A percentile compares a stretch with the other conserved stretches of the same genome.
These are phyloP conservation scores for Morpho achilles DNA, from an alignment of 2,888 invertebrate species.

Conservation along the genomic window DNA sequence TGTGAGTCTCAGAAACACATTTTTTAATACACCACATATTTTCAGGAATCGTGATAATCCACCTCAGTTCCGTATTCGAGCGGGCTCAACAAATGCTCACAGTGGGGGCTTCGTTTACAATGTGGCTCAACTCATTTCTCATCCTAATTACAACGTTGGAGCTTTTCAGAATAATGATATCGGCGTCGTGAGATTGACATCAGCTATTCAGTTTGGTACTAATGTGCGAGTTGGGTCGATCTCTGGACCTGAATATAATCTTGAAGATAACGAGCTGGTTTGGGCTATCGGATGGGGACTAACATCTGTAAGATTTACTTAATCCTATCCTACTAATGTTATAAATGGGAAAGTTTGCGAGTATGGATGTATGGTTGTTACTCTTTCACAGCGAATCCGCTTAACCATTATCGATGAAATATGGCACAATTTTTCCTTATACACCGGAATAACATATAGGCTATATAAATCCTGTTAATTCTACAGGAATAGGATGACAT, in stretches of 20 bases:
- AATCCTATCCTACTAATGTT: no score
- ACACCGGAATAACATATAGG: no score
- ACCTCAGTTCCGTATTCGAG: not conserved
- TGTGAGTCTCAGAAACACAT: no score
- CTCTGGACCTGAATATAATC: not conserved
- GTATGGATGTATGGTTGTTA: no score
- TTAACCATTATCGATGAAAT: no score
- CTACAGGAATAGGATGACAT: no score
- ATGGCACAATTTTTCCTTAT: no score
- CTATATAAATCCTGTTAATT: no score
- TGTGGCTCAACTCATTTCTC: not conserved
- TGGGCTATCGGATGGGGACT: not conserved
- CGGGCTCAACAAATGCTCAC: slow-evolving; percentile 2
- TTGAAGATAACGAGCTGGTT: slow-evolving; percentile 3
- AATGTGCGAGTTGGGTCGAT: slow-evolving; percentile 1
- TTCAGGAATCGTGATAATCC: no score
- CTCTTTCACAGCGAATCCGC: no score
- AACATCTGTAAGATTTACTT: not conserved
- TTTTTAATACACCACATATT: no score
- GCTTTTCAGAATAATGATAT: slow-evolving; percentile 1
- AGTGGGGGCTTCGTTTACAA: slow-evolving; percentile 5
- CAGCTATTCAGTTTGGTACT: not conserved
- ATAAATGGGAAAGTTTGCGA: no score
- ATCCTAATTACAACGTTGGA: not conserved
- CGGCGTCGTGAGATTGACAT: slow-evolving; percentile 1